phyloP scores from a whole-genome alignment of 2,888 invertebrate genomes.

The Amblyjoppa proteus region DNA sequence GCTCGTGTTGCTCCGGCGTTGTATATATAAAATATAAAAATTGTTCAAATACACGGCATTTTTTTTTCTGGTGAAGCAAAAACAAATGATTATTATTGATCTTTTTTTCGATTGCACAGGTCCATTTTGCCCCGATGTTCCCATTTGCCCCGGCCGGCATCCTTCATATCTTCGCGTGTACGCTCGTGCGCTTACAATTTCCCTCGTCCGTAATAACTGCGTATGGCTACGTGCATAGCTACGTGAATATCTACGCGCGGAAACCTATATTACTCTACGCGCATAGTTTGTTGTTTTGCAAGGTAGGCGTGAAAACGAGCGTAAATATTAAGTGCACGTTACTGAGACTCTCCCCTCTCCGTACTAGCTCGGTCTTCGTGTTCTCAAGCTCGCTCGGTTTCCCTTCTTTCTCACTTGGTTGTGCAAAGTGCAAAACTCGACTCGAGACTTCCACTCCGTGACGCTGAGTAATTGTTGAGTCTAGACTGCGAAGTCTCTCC shows the following conservation, averaged over 20 bases:
- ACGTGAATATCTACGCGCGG: background rate
- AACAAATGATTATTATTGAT: background rate
- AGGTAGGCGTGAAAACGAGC: slow-evolving; percentile 66
- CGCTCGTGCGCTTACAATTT: slow-evolving; percentile 16
- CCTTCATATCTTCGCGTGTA: background rate
- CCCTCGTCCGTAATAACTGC: slow-evolving; percentile 7
- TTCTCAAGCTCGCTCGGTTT: slow-evolving; percentile 17
- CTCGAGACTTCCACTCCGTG: slow-evolving; percentile 42
- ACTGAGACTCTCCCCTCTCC: slow-evolving; percentile 10
- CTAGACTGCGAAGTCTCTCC: slow-evolving; percentile 33
- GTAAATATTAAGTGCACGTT: slow-evolving; percentile 64
- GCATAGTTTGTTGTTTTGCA: slow-evolving; percentile 41
- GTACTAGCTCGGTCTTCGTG: slow-evolving; percentile 28
- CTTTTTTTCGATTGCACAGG: background rate
- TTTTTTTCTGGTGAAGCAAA: too few relatives aligned
- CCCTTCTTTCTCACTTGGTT: slow-evolving; percentile 24
- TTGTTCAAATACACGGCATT: too few relatives aligned
- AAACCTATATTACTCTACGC: slow-evolving; percentile 18
- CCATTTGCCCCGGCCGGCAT: background rate
- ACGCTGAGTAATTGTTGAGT: slow-evolving; percentile 60
- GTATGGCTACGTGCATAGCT: background rate
- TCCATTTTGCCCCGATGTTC: background rate
- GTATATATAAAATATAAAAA: too few relatives aligned
- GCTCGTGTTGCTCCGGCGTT: too few relatives aligned
- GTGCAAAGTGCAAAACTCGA: slow-evolving; percentile 29